Evolutionary conservation across 2,797 vertebrate species (phyloP).

Genomic region (Halcyon badia): DNA sequence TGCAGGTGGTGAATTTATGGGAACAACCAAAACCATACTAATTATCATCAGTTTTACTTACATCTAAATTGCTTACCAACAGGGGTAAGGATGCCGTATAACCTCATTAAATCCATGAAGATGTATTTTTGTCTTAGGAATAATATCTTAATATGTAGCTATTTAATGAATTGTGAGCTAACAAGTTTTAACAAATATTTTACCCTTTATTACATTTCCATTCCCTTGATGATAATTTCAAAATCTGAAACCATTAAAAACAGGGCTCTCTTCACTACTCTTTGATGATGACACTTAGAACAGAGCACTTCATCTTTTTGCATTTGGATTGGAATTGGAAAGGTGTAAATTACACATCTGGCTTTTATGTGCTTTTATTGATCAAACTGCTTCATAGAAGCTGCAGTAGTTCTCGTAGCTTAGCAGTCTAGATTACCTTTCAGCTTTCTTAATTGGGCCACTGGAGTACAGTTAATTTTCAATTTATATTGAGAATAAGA

Average conservation of each 20-base stretch:
- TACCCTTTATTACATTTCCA: neutral
- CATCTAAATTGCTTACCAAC: neutral
- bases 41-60: neutral
- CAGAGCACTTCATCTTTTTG: constrained; percentile 54
- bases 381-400: constrained; percentile 36
- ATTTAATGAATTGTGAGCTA: constrained; percentile 54
- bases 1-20: neutral
- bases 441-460: constrained; percentile 69
- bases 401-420: neutral
- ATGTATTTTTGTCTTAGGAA: constrained; percentile 32
- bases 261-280: constrained; percentile 1
- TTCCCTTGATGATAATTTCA: constrained; percentile 50
- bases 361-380: constrained; percentile 72
- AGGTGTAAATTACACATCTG: constrained; percentile 71
- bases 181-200: constrained; percentile 65
- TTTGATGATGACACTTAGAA: constrained; percentile 54
- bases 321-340: constrained; percentile 25
- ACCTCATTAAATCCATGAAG: neutral
- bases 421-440: constrained; percentile 43
- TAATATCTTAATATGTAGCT: constrained; percentile 2
- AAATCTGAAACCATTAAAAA: constrained; percentile 68
- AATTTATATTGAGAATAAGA: constrained; percentile 55
- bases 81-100: neutral
- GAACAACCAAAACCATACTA: neutral
- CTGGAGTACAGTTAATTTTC: constrained; percentile 67